These are phyloP conservation scores for Chrysodeixis includens DNA, from an alignment of 2,888 invertebrate species.

Conservation along the genomic window DNA sequence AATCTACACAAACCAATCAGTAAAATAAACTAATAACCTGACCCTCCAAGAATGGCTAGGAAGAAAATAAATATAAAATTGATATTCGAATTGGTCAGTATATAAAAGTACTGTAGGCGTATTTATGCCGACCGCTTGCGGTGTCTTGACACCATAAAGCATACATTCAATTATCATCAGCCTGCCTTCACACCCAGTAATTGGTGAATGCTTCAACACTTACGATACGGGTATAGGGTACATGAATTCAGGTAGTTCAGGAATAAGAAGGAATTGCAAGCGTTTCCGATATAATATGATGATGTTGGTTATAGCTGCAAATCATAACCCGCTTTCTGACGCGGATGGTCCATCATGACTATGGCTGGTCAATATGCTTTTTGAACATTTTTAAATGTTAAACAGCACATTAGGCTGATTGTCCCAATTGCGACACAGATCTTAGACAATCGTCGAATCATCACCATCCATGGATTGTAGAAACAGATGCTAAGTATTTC, in stretches of 20 bases:
- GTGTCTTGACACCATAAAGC: constrained; percentile 69
- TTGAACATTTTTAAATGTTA: too few relatives aligned
- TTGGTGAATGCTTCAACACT: constrained; percentile 80
- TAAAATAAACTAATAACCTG: not conserved
- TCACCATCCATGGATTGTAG: too few relatives aligned
- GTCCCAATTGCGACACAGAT: too few relatives aligned
- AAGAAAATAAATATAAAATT: constrained; percentile 36
- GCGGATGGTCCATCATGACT: too few relatives aligned
- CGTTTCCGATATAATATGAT: too few relatives aligned
- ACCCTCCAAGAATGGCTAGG: constrained; percentile 17
- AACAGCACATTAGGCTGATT: too few relatives aligned
- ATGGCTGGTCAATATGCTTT: too few relatives aligned
- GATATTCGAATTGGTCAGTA: constrained; percentile 37
- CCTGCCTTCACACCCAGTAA: constrained; percentile 80
- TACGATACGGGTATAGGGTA: constrained; percentile 56
- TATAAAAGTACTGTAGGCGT: constrained; percentile 49
- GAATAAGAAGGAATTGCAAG: not conserved
- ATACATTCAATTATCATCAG: constrained; percentile 83
- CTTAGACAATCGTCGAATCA: too few relatives aligned
- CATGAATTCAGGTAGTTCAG: constrained; percentile 35
- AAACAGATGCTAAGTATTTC: too few relatives aligned
- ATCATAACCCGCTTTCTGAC: too few relatives aligned
- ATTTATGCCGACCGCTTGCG: constrained; percentile 19
- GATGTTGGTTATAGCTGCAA: too few relatives aligned
- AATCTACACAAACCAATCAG: not conserved